Base-by-base conservation (phyloP, 2,888 invertebrate genomes). In the Emmelina monodactyla region DNA sequence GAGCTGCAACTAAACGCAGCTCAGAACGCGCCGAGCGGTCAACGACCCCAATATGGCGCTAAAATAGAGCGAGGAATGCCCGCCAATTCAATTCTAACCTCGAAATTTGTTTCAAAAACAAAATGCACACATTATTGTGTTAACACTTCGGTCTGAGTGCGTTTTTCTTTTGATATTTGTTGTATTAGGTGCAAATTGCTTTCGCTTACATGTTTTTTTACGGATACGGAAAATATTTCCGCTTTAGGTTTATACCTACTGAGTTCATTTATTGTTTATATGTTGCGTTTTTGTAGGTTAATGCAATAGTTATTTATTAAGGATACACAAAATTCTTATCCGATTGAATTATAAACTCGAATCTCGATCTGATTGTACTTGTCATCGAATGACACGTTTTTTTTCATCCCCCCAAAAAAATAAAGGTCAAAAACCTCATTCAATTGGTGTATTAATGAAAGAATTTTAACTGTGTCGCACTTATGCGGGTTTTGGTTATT, bases 1-100 rank as follows among this genome's bases (percentile, higher is more conserved):
- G 19, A 5, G 19, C 19, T 19, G 19, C 5, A 19, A 6, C 19
- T 9, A 19, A 19, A 36, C 31, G 19, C 19, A 9, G 5, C 9
- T 9, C 19, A 9, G 9, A 19, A 19, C 58, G 59, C 63, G 63
- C 62, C 54, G 58, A 57, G 55, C 49, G 75, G 65, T 72, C 73
- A 64, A 51, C 55, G 66, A 55, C 59, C 76, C 53, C 65, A 67
- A 71, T 55, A 73, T 69, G 70, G 73, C 72, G 73, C 67, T 65
- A 67, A 75, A 76, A 76, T 76, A 76, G 76, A 75, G 67, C 66
- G 55, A 60, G 69, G 70, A 70, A 72, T 72, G 69, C 70, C 62
- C 70, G 72, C 73, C 71, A 73, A 71, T 71, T 66, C 62, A 58
- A 64, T 63, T 66, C 55, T 70, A 73, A 75, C 73, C 71, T 73